Conservation (phyloP, 2,888 invertebrate species). For the Lasioglossum marginatum region DNA sequence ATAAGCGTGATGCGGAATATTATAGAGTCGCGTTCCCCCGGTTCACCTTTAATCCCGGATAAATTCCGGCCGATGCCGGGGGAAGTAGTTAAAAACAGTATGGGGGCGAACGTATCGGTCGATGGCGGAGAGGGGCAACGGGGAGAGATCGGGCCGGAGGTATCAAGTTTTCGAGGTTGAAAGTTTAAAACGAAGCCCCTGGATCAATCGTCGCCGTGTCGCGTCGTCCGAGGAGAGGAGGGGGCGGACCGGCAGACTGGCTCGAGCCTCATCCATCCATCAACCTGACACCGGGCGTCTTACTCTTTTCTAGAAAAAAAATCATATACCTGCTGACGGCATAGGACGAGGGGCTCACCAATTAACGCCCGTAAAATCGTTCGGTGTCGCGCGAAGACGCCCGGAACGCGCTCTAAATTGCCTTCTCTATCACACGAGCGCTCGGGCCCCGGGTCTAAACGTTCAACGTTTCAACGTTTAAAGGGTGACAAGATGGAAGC, state of each 20-base stretch:
- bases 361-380: conserved; percentile 71
- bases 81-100: conserved; percentile 35
- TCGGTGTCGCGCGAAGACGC: conserved; percentile 53
- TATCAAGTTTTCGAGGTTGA: conserved; percentile 22
- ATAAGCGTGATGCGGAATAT: conserved; percentile 50
- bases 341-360: conserved; percentile 42
- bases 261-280: conserved; percentile 64
- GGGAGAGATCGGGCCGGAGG: background rate
- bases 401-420: conserved; percentile 52
- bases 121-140: background rate
- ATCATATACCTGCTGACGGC: conserved; percentile 46
- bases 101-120: background rate
- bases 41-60: conserved; percentile 47
- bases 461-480: conserved; percentile 53
- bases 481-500: conserved; percentile 37
- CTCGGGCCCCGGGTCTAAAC: conserved; percentile 40
- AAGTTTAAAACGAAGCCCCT: conserved; percentile 43
- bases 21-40: conserved; percentile 26
- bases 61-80: conserved; percentile 42
- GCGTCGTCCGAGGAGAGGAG: conserved; percentile 27
- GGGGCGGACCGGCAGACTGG: too few species aligned
- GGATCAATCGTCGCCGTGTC: conserved; percentile 57
- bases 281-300: conserved; percentile 59
- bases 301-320: conserved; percentile 20
- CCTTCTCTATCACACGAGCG: conserved; percentile 47